Percentiles rank a stretch among this genome's conserved stretches.
These are phyloP conservation scores for Argyresthia goedartella DNA, from an alignment of 2,888 invertebrate species.

Conservation along the genomic window DNA sequence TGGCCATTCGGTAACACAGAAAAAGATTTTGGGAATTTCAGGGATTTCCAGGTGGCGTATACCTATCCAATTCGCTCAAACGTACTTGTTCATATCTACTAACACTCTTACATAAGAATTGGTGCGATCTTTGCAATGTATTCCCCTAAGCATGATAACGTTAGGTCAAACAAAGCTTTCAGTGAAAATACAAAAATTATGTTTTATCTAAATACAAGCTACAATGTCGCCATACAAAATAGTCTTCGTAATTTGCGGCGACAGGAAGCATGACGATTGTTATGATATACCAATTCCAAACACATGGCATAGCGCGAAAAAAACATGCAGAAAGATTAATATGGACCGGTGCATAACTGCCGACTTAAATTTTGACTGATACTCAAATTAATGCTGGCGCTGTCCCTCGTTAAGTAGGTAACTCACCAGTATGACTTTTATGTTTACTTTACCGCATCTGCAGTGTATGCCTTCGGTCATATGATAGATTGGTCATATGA, in stretches of 20 bases:
- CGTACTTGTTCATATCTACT: not conserved
- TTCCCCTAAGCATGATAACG: constrained; percentile 23
- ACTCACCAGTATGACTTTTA: no score
- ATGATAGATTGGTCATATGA: no score
- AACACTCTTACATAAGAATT: no score
- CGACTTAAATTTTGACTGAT: no score
- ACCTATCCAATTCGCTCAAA: not conserved
- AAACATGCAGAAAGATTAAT: not conserved
- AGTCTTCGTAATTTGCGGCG: constrained; percentile 31
- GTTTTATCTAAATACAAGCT: not conserved
- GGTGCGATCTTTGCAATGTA: constrained; percentile 60
- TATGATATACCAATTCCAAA: not conserved
- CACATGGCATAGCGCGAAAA: not conserved
- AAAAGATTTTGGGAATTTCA: not conserved
- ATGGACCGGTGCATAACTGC: not conserved
- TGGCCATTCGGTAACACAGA: constrained; percentile 32
- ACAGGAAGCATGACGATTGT: constrained; percentile 17
- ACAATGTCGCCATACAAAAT: constrained; percentile 55
- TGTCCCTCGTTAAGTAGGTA: no score
- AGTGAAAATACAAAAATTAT: not conserved
- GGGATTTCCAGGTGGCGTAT: no score
- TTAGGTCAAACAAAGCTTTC: not conserved
- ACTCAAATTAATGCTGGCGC: no score
- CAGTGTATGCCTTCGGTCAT: no score
- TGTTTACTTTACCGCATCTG: no score